Evolutionary conservation across 2,888 invertebrate species (phyloP), one percentile per base, ranked within the genome.

Genomic region (Cryptophagus acutangulus): DNA sequence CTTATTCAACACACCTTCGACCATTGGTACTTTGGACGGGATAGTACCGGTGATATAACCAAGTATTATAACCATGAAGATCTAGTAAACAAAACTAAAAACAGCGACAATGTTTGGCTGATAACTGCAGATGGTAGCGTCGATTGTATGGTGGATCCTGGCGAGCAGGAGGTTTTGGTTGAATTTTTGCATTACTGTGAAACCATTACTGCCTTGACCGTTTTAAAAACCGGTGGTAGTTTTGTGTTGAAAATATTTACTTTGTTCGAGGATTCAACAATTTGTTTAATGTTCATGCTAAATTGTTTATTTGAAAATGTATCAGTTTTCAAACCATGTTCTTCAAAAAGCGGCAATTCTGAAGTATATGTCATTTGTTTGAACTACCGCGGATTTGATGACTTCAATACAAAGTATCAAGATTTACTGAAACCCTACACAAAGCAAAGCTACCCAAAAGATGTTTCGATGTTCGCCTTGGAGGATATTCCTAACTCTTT

Each of bases 91-190:
- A 70, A 71, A 38, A 40, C 17, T 34, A 34, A 34, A 16, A 10
- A 26, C n/a, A 33, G 25, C 2, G 14, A 61, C 24, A 59, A 84
- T 76, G 76, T 81, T 2, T 61, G 78, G 44, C 63, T 87, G 10
- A 81, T 95, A 18, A 95, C 95, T 3, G 93, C 93, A 1, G 96
- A 96, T 74, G 96, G 96, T 1, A 93, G 94, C 55, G 80, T 94
- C 17, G 87, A 94, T 65, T 96, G 95, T 61, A 79, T 84, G 48
- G 77, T 79, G 38, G 76, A 81, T 57, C 95, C 95, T 1, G 89
- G 82, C 24, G 86, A 87, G 52, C 96, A 96, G 66, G 96, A 96
- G 62, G 74, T 70, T 40, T 71, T 78, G 1, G 90, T 94, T 0
- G 78, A 83, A 4, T 77, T 79, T 2, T 73, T 96, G 6, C 87